These are phyloP conservation scores for Uloborus diversus DNA, from an alignment of 1,140 invertebrate genomes.

Conservation along the genomic window DNA sequence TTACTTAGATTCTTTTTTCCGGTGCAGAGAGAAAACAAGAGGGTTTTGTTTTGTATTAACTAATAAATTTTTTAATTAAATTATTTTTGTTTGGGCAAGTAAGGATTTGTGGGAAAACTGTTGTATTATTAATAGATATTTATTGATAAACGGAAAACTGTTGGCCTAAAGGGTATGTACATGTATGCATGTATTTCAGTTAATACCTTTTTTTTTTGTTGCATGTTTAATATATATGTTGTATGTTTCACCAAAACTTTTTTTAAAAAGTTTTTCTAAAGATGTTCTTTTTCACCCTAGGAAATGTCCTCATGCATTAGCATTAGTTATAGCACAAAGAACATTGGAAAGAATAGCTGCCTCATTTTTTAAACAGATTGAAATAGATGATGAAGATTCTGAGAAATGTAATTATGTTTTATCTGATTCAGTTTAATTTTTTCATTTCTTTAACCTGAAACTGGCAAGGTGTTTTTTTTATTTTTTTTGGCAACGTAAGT, in stretches of 20 bases:
- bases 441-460: neutral
- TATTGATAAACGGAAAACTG: neutral
- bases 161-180: neutral
- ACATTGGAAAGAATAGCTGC: conserved; percentile 46
- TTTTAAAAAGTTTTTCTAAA: neutral
- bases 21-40: too few species aligned
- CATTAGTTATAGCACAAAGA: conserved; percentile 59
- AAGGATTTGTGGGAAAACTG: neutral
- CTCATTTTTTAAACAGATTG: neutral
- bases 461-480: too few species aligned
- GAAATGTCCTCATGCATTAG: conserved; percentile 61
- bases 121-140: neutral
- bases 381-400: conserved; percentile 10
- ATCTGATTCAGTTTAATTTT: conserved; percentile 21
- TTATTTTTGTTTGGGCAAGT: too few species aligned
- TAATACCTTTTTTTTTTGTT: neutral
- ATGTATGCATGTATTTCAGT: too few species aligned
- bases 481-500: too few species aligned
- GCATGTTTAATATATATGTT: neutral
- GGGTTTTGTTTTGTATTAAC: too few species aligned
- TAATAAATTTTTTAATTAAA: too few species aligned
- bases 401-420: neutral
- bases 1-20: too few species aligned
- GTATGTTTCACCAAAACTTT: neutral
- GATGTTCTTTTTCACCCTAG: conserved; percentile 45